These are phyloP conservation scores for Polydrusus tereticollis DNA, from an alignment of 2,888 invertebrate species.

Conservation along the genomic window DNA sequence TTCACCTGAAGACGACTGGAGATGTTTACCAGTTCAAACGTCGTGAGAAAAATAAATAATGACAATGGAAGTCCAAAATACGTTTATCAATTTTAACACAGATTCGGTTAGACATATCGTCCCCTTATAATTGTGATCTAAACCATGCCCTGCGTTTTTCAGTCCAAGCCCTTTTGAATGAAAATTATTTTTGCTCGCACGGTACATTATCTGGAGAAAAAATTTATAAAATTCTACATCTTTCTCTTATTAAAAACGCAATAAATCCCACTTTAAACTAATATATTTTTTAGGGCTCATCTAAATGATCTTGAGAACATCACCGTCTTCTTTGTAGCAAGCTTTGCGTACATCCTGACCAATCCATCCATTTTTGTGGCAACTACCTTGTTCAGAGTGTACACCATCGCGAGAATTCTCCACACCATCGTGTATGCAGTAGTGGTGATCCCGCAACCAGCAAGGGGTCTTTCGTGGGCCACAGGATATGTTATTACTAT, in stretches of 20 bases:
- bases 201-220: not conserved
- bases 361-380: conserved; percentile 69
- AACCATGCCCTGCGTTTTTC: no score
- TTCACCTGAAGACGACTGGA: no score
- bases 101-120: no score
- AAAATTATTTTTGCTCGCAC: no score
- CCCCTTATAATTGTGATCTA: no score
- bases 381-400: conserved; percentile 57
- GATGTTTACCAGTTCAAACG: no score
- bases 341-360: conserved; percentile 72
- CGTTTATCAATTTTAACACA: no score
- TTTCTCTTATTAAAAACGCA: not conserved
- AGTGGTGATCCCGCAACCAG: conserved; percentile 59
- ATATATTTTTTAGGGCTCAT: conserved; percentile 71
- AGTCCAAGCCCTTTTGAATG: no score
- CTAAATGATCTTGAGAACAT: conserved; percentile 80
- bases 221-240: not conserved
- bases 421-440: conserved; percentile 60
- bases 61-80: no score
- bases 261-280: no score
- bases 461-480: conserved; percentile 57
- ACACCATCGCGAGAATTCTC: conserved; percentile 54
- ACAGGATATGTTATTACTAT: conserved; percentile 56
- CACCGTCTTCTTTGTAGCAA: conserved; percentile 73
- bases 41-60: no score